Base-by-base conservation (phyloP, 2,888 invertebrate genomes). In the Agriopis aurantiaria region DNA sequence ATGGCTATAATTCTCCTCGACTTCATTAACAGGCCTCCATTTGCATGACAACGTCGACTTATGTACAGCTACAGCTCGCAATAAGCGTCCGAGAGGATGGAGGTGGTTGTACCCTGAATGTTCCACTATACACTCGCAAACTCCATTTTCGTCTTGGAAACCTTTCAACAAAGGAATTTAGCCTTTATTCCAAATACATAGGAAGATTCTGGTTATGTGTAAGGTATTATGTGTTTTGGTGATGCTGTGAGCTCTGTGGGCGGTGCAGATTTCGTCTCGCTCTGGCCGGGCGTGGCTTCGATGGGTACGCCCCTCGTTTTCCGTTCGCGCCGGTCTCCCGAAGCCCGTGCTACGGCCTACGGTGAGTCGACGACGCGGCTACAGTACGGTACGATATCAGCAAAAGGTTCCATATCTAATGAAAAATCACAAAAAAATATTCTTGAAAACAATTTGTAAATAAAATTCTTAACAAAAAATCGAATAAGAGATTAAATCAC, bases 21-120 rank as follows among this genome's bases (percentile, higher is more conserved):
- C 92, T 93, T 93, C 93, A 93, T 93, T 93, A 93, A 91, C 93
- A 93, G 93, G 89, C 92, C 89, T 90, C 93, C 93, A 93, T 93
- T 93, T 93, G 93, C 93, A 93, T 93, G 93, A 92, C 92, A 93
- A 87, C 85, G 86, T 85, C 85, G 79, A 88, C 83, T 83, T 86
- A 85, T 81, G 81, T 85, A 88, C 82, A 85, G 76, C 85, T 87
- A 87, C 85, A 90, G 85, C 84, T 85, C 80, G 85, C 87, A 88
- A 88, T 88, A 90, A 89, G 85, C 86, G 80, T 76, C 80, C 80
- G 81, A 84, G 82, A 87, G 84, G 80, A 82, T 78, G 84, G 84
- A 85, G 87, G 84, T 84, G 82, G 84, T 76, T 82, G 84, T 85
- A 82, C 85, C 80, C 76, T 77, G 80, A 78, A 76, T 78, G 79